Evolutionary conservation across 2,888 invertebrate genomes (phyloP), one percentile per base, ranked within the genome.

Genomic region (Drymonia ruficornis): DNA sequence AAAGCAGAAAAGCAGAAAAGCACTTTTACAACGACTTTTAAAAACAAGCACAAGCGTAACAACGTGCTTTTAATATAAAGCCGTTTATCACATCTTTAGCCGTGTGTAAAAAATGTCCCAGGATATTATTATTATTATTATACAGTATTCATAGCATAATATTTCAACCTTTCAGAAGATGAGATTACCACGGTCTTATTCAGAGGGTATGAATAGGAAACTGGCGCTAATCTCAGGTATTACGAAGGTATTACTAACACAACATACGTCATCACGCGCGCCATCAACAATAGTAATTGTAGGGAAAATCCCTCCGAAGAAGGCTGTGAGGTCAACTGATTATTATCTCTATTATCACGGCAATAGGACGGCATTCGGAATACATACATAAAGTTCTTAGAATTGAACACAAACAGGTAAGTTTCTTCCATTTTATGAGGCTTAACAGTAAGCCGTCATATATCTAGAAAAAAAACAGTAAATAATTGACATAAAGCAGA

Each of bases 251-350:
- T 11, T 40, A 38, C 38, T 3, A 40, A 16, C 40, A 16, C 9
- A 40, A 40, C 40, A 40, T 16, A 16, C 40, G 40, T 1, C 40
- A 16, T 11, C 15, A 40, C 8, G 40, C 7, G 9, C 2, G 40
- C 16, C 40, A 16, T 40, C 16, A 13, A 43, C 43, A 43, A 43
- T 19, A 43, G 19, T 18, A 19, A 43, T 43, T 43, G 43, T 19
- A 19, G 43, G 43, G 19, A 43, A 43, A 43, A 43, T 43, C 19
- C 19, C 43, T 43, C 19, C 13, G 13, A 6, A 19, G 15, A 16
- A 19, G 42, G 42, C 18, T 16, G 18, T 11, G 18, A 5, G n/a
- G 19, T 42, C 13, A 43, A 19, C 12, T 19, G 19, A 43, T 19
- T 43, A 19, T 43, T 13, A 43, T 43, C 43, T 43, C 16, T 43